Percentiles rank a stretch among this genome's conserved stretches.
Conservation (phyloP, 2,888 invertebrate species). For the Caenorhabditis japonica region DNA sequence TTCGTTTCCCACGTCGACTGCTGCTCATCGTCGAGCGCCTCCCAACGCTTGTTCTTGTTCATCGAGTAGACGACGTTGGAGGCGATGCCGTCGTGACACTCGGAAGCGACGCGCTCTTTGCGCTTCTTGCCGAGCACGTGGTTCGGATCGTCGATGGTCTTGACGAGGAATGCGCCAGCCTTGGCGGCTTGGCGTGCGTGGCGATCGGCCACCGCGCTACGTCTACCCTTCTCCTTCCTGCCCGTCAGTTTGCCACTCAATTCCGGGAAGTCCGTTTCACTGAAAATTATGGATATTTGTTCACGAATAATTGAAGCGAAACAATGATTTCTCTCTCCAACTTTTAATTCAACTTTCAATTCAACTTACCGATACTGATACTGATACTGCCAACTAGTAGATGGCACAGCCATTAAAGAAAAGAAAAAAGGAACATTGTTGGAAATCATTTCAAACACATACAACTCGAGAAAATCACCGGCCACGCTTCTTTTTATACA, state of each 20-base stretch:
- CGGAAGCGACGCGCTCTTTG: conserved; percentile 68
- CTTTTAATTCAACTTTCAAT: not conserved
- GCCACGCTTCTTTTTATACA: not conserved
- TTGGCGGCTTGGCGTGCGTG: conserved; percentile 49
- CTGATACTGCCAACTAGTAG: conserved; percentile 33
- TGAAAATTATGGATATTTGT: conserved; percentile 46
- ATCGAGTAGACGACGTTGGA: conserved; percentile 71
- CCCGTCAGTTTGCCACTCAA: conserved; percentile 62
- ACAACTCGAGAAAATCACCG: not conserved
- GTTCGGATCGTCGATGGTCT: conserved; percentile 62
- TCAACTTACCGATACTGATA: conserved; percentile 6
- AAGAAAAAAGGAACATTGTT: conserved; percentile 10
- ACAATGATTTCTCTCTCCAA: too few relatives aligned
- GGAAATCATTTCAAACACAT: conserved; percentile 6
- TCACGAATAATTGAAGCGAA: too few relatives aligned
- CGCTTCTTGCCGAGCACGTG: conserved; percentile 66
- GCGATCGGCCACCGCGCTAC: conserved; percentile 56
- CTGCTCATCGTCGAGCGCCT: conserved; percentile 50
- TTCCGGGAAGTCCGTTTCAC: conserved; percentile 69
- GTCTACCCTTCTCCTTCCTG: conserved; percentile 63
- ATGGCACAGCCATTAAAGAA: conserved; percentile 21
- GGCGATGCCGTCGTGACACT: conserved; percentile 66
- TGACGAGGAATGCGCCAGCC: conserved; percentile 58
- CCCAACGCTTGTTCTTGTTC: conserved; percentile 73
- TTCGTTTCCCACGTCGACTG: conserved; percentile 28